phyloP scores from a whole-genome alignment of 2,113 vertebrate genomes.

The Odocoileus hemionus region DNA sequence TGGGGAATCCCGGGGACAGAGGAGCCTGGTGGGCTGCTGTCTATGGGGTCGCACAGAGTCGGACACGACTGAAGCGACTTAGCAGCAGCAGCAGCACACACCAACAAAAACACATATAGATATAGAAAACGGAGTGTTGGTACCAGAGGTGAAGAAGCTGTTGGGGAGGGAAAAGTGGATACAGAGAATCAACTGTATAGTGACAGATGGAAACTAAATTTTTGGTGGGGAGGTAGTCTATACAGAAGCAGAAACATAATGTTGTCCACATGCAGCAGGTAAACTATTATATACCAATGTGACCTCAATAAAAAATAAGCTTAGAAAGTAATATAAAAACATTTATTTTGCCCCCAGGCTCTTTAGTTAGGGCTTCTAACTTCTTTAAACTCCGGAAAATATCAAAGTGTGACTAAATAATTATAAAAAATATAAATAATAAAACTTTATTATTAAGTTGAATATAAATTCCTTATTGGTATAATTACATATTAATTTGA shows the following conservation, averaged over 20 bases:
- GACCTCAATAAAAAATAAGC: neutral
- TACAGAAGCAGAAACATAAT: neutral
- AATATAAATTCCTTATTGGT: neutral
- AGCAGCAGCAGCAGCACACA: neutral
- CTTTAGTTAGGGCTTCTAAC: neutral
- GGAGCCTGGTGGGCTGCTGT: neutral
- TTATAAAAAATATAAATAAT: neutral
- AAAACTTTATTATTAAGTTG: neutral
- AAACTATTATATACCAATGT: neutral
- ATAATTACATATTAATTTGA: neutral
- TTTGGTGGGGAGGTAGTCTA: neutral
- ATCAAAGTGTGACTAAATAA: neutral
- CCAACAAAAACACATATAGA: neutral
- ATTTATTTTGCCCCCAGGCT: neutral
- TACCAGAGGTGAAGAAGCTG: neutral
- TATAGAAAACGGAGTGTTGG: neutral
- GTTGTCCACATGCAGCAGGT: neutral
- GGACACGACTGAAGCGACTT: rapidly evolving
- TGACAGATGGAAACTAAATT: neutral
- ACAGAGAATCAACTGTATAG: neutral
- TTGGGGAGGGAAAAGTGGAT: neutral
- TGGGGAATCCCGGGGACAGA: neutral
- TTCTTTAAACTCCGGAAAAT: neutral
- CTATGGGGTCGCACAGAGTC: neutral
- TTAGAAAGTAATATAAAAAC: neutral